Conservation (phyloP, 2,113 vertebrate species). For the Brachionichthys hirsutus region DNA sequence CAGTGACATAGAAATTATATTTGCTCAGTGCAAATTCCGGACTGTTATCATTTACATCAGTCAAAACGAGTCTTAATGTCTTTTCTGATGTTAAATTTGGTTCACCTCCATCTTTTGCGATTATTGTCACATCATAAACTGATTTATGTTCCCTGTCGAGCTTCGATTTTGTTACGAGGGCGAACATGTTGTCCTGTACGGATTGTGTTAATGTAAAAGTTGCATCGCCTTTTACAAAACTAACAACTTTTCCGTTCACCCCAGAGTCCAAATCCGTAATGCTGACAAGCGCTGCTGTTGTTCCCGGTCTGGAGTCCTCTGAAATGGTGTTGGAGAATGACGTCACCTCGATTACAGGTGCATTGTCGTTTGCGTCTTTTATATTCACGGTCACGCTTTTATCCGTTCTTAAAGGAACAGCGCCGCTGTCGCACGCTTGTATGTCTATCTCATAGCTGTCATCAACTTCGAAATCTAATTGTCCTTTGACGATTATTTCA, state of each 20-base stretch:
- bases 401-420: slow-evolving; percentile 39
- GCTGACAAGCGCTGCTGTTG: slow-evolving; percentile 51
- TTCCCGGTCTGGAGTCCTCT: slow-evolving; percentile 54
- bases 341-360: slow-evolving; percentile 51
- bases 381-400: slow-evolving; percentile 44
- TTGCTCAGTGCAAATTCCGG: slow-evolving; percentile 55
- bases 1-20: slow-evolving; percentile 54
- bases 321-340: slow-evolving; percentile 43
- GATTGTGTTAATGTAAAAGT: slow-evolving; percentile 48
- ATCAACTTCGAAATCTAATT: slow-evolving; percentile 63
- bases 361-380: slow-evolving; percentile 50
- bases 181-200: slow-evolving; percentile 46
- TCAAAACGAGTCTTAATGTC: slow-evolving; percentile 41
- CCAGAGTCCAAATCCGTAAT: slow-evolving; percentile 55
- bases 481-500: slow-evolving; percentile 49
- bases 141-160: slow-evolving; percentile 35
- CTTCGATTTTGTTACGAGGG: slow-evolving; percentile 44
- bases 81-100: slow-evolving; percentile 48
- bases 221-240: slow-evolving; percentile 32
- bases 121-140: slow-evolving; percentile 53
- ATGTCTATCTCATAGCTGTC: slow-evolving; percentile 70
- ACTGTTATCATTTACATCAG: slow-evolving; percentile 68
- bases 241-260: slow-evolving; percentile 55
- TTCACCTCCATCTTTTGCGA: slow-evolving; percentile 51
- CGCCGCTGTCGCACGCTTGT: slow-evolving; percentile 64